Base-by-base conservation (phyloP, 2,888 invertebrate genomes). In the Heliconius cydno region DNA sequence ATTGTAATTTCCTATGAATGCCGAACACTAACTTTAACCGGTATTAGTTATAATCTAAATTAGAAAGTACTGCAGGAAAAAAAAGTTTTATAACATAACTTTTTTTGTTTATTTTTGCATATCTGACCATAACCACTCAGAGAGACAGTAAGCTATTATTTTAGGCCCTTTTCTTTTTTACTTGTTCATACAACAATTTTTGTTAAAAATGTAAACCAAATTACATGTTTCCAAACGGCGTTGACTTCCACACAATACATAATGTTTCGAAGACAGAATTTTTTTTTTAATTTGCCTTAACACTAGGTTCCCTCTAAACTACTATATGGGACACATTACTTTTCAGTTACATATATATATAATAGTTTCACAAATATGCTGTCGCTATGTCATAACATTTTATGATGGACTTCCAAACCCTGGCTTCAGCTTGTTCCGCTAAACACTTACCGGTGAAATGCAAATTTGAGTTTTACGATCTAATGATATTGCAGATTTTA, bases 371-470 rank as follows among this genome's bases (percentile, higher is more conserved):
- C n/a, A 5, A 66, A 52, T 74, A n/a, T 70, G 52, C 52, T 75
- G 15, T 74, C 74, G 15, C 19, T 79, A 81, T 60, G 38, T 34
- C 77, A 41, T 81, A 66, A 81, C 71, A 60, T 79, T 79, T 81
- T 72, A 79, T 76, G 79, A 81, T 63, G 66, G 63, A 78, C 72
- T 79, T 72, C 71, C 75, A 67, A 77, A 77, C 77, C 71, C 65
- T 66, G 75, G 79, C 73, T 67, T 63, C 57, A 77, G 68, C 77
- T 15, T 38, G 70, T 73, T 52, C 68, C 25, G n/a, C 78, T 79
- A 79, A 41, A 73, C 66, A 74, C 46, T 41, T 15, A 34, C 66
- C 70, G 71, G 75, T 70, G 74, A 76, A 77, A 81, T 79, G 77
- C 70, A 71, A 81, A 81, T 81, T 81, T 41, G 13, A 81, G 25